Conservation (phyloP, 2,888 invertebrate genomes). For the Erebia ligea region DNA sequence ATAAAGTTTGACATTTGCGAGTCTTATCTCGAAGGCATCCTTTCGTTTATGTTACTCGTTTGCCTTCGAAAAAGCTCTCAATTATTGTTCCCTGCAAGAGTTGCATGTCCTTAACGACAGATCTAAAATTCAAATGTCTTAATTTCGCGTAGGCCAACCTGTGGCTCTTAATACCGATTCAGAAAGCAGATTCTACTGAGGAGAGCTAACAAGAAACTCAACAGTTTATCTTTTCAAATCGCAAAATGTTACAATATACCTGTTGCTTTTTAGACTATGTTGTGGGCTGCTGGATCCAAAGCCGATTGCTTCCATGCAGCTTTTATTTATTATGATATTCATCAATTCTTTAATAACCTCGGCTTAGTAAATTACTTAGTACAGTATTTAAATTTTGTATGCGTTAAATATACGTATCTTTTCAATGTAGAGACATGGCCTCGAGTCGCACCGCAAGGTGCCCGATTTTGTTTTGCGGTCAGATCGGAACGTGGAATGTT, state of each 20-base stretch:
- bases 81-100: slow-evolving; percentile 54
- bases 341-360: no score
- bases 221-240: no score
- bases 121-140: neutral
- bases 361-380: no score
- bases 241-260: no score
- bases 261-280: no score
- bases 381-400: slow-evolving; percentile 7
- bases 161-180: no score
- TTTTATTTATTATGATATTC: no score
- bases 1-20: slow-evolving; percentile 68
- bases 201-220: no score
- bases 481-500: slow-evolving; percentile 66
- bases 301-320: no score
- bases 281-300: no score
- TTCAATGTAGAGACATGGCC: slow-evolving; percentile 62
- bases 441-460: slow-evolving; percentile 64
- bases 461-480: slow-evolving; percentile 72
- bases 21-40: slow-evolving; percentile 68
- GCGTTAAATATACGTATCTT: slow-evolving; percentile 9
- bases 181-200: no score
- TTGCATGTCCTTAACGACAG: slow-evolving; percentile 13
- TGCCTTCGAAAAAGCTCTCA: slow-evolving; percentile 68
- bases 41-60: slow-evolving; percentile 63
- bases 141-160: no score